A percentile compares a stretch with the other conserved stretches of the same genome.
Evolutionary conservation across 1,140 invertebrate species (phyloP).

Genomic region (Microplitis demolitor): DNA sequence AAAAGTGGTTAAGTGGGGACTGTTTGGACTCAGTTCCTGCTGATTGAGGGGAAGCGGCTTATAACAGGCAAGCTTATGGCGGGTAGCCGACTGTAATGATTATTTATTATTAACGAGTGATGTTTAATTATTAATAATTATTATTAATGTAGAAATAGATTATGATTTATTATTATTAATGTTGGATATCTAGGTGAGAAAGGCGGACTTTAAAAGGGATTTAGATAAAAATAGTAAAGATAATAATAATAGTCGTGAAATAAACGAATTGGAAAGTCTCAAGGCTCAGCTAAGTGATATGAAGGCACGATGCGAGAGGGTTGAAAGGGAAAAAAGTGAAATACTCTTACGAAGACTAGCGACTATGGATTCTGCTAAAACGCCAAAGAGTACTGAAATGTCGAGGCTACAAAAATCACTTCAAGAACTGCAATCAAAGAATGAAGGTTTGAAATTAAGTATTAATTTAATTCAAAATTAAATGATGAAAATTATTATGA

Average conservation of each 20-base stretch:
- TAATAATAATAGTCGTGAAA: neutral
- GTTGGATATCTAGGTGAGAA: too few species aligned
- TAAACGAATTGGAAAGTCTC: slow-evolving; percentile 44
- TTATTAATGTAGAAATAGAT: too few species aligned
- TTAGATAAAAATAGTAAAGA: neutral
- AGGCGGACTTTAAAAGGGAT: too few species aligned
- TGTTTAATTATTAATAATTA: too few species aligned
- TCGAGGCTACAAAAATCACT: slow-evolving; percentile 78
- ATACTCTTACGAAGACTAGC: slow-evolving; percentile 77
- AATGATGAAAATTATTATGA: slow-evolving; percentile 3
- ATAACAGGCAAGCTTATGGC: too few species aligned
- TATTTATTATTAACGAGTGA: too few species aligned
- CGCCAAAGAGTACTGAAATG: slow-evolving; percentile 69
- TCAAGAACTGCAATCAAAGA: slow-evolving; percentile 82
- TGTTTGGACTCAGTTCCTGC: too few species aligned
- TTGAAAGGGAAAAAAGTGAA: slow-evolving; percentile 87
- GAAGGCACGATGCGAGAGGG: slow-evolving; percentile 73
- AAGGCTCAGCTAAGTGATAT: slow-evolving; percentile 69
- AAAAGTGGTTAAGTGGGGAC: too few species aligned
- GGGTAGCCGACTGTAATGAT: too few species aligned
- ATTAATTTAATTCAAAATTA: neutral
- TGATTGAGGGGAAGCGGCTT: too few species aligned
- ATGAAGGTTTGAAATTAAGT: slow-evolving; percentile 65
- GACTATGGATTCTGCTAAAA: slow-evolving; percentile 76
- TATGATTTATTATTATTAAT: neutral